A percentile compares a stretch with the other conserved stretches of the same genome.
Conservation (phyloP, 1,140 invertebrate species). For the Melitaea cinxia region DNA sequence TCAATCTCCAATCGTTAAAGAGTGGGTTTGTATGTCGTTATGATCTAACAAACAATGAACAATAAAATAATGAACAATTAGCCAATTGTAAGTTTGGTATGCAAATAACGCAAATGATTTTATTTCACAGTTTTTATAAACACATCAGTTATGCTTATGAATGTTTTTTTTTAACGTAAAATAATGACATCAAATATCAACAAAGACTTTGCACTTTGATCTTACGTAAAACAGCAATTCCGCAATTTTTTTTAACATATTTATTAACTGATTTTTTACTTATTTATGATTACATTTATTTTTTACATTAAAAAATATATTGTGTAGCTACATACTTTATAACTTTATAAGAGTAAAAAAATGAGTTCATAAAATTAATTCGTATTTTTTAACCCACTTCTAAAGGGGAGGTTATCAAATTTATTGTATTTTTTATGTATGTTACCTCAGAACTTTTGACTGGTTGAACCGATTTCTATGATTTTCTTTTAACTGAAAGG, state of each 20-base stretch:
- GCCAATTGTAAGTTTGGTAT: constrained; percentile 38
- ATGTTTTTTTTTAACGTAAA: not conserved
- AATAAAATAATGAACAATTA: constrained; percentile 52
- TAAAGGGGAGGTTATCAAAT: no score
- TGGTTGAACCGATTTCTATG: no score
- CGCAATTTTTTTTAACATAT: not conserved
- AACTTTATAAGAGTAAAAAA: no score
- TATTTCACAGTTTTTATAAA: not conserved
- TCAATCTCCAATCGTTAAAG: not conserved
- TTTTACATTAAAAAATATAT: no score
- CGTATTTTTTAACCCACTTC: no score
- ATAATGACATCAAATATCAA: not conserved
- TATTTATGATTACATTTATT: not conserved
- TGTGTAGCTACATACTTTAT: no score
- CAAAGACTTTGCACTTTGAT: not conserved
- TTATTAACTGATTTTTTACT: not conserved
- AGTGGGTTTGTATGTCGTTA: not conserved
- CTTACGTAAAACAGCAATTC: not conserved
- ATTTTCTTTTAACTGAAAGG: no score
- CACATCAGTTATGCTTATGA: not conserved
- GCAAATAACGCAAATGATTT: constrained; percentile 29
- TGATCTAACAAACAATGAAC: constrained; percentile 41
- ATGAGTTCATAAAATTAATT: no score
- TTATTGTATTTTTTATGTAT: no score
- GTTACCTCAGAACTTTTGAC: no score